phyloP scores from a whole-genome alignment of 2,113 vertebrate species.

The Arvicanthis niloticus region DNA sequence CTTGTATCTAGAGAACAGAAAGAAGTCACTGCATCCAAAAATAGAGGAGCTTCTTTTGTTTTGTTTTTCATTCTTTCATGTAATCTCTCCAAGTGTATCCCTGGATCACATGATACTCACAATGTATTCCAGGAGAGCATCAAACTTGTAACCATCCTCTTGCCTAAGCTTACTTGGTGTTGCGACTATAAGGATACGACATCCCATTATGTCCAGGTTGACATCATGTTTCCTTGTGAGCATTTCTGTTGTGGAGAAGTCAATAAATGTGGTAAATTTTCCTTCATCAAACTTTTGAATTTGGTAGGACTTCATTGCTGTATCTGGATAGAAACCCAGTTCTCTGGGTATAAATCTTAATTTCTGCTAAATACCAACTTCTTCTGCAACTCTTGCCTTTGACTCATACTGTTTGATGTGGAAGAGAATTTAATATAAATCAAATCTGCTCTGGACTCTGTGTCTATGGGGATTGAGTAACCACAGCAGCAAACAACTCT shows the following conservation, averaged over 20 bases:
- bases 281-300: neutral
- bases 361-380: neutral
- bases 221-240: neutral
- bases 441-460: neutral
- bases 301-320: neutral
- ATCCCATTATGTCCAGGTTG: neutral
- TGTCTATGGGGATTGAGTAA: neutral
- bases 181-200: neutral
- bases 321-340: neutral
- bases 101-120: neutral
- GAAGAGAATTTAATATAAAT: conserved; percentile 9
- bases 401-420: conserved; percentile 34
- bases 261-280: conserved; percentile 17
- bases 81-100: neutral
- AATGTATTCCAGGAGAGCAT: neutral
- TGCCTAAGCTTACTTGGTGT: neutral
- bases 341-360: neutral
- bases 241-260: neutral
- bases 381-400: neutral
- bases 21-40: neutral
- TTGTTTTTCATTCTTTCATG: neutral
- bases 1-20: too few species aligned
- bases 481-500: neutral
- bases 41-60: too few species aligned
- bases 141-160: neutral